A percentile compares a stretch with the other conserved stretches of the same genome.
Conservation (phyloP, 1,140 invertebrate genomes). For the Notospermus geniculatus region DNA sequence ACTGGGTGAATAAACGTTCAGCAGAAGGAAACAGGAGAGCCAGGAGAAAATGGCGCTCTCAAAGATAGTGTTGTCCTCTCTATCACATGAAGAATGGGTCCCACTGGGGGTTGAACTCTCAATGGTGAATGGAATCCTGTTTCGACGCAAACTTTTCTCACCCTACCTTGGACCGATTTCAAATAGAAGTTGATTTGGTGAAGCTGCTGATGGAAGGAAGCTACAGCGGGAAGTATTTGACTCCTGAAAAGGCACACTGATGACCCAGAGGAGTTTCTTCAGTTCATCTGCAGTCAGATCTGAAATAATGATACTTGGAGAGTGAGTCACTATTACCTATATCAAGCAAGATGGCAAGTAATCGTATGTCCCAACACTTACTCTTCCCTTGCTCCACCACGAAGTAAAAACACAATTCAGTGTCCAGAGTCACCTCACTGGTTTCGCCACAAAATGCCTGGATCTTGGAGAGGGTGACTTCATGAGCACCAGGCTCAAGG, state of each 20-base stretch:
- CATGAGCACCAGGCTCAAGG: slow-evolving; percentile 13
- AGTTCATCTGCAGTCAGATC: slow-evolving; percentile 30
- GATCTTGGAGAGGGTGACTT: slow-evolving; percentile 21
- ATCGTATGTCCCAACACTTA: slow-evolving; percentile 38
- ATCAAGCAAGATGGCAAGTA: slow-evolving; percentile 63
- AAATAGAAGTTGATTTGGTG: slow-evolving; percentile 33
- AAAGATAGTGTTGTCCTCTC: not conserved
- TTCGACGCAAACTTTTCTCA: no score
- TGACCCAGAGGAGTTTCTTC: slow-evolving; percentile 38
- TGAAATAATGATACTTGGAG: slow-evolving; percentile 61
- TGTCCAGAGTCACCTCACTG: slow-evolving; percentile 43
- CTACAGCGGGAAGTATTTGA: slow-evolving; percentile 23
- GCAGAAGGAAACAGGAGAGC: no score
- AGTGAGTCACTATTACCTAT: slow-evolving; percentile 3
- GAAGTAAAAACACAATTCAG: slow-evolving; percentile 79
- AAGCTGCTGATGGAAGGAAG: slow-evolving; percentile 15
- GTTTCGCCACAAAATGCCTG: not conserved
- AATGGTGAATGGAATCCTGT: no score
- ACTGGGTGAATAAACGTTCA: slow-evolving; percentile 5
- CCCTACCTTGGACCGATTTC: slow-evolving; percentile 58
- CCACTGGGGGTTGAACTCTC: no score
- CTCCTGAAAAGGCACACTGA: slow-evolving; percentile 44
- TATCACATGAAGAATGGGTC: not conserved
- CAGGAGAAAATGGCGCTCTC: no score
- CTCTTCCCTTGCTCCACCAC: slow-evolving; percentile 58